phyloP scores from a whole-genome alignment of 2,797 vertebrate species.

The Rhinogobio ventralis region DNA sequence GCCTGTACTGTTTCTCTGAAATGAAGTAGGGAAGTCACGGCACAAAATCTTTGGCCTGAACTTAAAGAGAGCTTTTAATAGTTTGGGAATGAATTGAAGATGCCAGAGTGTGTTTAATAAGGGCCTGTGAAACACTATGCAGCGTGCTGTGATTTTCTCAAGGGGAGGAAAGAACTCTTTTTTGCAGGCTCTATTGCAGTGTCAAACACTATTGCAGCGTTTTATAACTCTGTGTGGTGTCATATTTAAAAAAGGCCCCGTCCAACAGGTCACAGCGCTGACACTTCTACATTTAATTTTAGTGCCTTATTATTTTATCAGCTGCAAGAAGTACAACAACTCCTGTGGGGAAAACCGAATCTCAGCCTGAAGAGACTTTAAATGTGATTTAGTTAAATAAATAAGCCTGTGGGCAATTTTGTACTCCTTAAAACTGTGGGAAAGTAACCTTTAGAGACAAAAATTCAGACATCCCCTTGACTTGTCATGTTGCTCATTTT shows the following conservation, averaged over 20 bases:
- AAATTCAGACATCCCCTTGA: neutral
- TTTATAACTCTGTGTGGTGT: conserved; percentile 36
- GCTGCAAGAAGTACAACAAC: conserved; percentile 14
- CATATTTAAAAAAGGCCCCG: conserved; percentile 1
- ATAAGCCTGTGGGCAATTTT: conserved; percentile 9
- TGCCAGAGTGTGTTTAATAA: conserved; percentile 57
- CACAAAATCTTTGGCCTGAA: conserved; percentile 45
- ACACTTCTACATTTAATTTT: conserved; percentile 28
- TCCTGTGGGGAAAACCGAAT: conserved; percentile 4
- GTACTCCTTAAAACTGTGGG: conserved; percentile 33
- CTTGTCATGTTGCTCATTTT: conserved; percentile 22
- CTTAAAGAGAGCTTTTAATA: conserved; percentile 52
- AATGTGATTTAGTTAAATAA: conserved; percentile 22
- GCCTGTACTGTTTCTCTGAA: conserved; percentile 19
- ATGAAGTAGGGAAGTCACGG: conserved; percentile 36
- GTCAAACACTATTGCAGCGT: conserved; percentile 21
- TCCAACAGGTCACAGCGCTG: conserved; percentile 7
- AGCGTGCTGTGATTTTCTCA: conserved; percentile 29
- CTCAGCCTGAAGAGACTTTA: conserved; percentile 11
- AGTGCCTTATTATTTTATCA: conserved; percentile 39
- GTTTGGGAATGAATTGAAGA: conserved; percentile 52
- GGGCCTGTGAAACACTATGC: conserved; percentile 52
- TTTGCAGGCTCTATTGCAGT: conserved; percentile 3
- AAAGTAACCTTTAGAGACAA: conserved; percentile 29
- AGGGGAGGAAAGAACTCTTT: conserved; percentile 12